Evolutionary conservation across 2,797 vertebrate genomes (phyloP).

Genomic region (Sardinella longiceps): DNA sequence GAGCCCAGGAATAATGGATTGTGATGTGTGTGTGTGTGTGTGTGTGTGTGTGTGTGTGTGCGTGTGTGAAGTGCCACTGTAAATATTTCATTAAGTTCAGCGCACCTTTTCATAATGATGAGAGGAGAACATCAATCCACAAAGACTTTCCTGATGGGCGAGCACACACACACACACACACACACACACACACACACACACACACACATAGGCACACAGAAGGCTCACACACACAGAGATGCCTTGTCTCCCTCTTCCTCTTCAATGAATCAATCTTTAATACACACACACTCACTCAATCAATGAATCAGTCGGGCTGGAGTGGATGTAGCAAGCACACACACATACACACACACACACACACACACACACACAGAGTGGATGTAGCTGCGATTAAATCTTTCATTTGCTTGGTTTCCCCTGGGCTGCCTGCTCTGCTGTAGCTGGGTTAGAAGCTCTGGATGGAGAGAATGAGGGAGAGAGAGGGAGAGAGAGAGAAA

Average conservation of each 20-base stretch:
- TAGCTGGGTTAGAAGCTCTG: background rate
- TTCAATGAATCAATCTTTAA: constrained; percentile 12
- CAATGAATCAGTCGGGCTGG: background rate
- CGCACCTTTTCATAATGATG: background rate
- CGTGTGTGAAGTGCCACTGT: constrained; percentile 15
- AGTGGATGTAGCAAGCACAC: constrained; percentile 6
- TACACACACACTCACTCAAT: background rate
- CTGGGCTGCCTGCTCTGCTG: too few species aligned
- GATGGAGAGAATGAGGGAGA: too few species aligned
- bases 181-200: background rate
- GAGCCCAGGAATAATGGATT: background rate
- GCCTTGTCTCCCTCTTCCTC: background rate
- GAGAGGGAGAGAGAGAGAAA: too few species aligned
- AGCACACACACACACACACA: background rate
- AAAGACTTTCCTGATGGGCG: background rate
- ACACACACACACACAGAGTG: too few species aligned
- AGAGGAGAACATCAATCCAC: constrained; percentile 6
- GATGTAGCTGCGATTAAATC: too few species aligned
- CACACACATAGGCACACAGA: background rate
- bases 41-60: too few species aligned
- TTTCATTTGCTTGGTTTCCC: constrained; percentile 4
- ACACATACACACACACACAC: too few species aligned
- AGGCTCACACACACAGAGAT: background rate
- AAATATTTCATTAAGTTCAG: constrained; percentile 19
- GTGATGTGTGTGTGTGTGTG: background rate